A percentile compares a stretch with the other conserved stretches of the same genome.
Evolutionary conservation across 30 jellyfish, hydroid and myxozoan genomes (phyloP).

Genomic region (Cassiopea xamachana): DNA sequence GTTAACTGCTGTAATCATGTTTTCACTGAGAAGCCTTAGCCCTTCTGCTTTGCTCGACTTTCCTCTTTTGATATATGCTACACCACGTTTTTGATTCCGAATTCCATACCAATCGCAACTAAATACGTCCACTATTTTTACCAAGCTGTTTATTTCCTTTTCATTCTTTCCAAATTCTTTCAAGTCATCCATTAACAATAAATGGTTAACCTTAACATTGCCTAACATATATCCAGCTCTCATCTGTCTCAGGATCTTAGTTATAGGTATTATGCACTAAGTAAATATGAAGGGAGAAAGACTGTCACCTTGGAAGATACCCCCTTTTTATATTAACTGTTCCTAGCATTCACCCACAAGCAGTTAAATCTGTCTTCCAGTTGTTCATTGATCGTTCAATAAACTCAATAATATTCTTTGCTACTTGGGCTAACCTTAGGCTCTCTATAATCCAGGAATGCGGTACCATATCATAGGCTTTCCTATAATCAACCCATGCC

Average conservation of each 20-base stretch:
- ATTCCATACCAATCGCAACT: conserved; percentile 15
- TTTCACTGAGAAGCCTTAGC: conserved; percentile 8
- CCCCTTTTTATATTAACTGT: neutral
- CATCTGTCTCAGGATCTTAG: neutral
- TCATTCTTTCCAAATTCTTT: neutral
- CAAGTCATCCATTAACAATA: neutral
- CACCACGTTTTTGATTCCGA: conserved; percentile 27
- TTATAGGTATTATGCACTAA: neutral
- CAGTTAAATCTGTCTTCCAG: neutral
- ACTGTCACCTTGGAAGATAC: neutral
- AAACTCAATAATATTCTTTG: neutral
- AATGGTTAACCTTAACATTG: neutral
- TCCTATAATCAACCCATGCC: conserved; percentile 35
- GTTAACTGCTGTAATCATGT: conserved; percentile 16
- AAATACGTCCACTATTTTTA: neutral
- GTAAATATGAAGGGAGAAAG: neutral
- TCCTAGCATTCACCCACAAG: neutral
- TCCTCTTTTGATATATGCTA: conserved; percentile 1
- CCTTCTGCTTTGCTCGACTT: conserved; percentile 18
- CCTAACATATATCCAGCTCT: neutral
- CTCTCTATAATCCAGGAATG: conserved; percentile 12
- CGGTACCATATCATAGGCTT: conserved; percentile 36
- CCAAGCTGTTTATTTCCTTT: neutral
- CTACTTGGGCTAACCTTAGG: neutral
- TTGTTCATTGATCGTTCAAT: neutral